Base-by-base conservation (phyloP, 2,797 vertebrate genomes). In the Tapirus indicus region DNA sequence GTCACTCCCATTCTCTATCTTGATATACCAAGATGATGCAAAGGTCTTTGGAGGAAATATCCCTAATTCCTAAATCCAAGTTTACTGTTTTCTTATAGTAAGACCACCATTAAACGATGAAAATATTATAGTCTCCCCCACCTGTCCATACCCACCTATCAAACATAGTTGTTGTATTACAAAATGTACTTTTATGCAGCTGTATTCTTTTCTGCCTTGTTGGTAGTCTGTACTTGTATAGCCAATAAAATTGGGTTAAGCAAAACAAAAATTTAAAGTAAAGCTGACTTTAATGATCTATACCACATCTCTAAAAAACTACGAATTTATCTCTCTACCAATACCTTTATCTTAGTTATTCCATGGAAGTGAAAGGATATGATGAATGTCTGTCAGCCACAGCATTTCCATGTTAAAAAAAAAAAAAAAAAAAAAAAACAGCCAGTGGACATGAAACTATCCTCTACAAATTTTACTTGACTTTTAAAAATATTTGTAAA, bases 221-320 rank as follows among this genome's bases (percentile, higher is more conserved):
- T 95, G 16, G 7, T 16, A 49, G 62, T 77, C 44, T 85, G 13
- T 58, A 75, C 12, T 72, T 69, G 23, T 17, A 60, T 0, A 85
- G 38, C 77, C 44, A 88, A 90, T 64, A 93, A 86, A 80, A 60
- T 7, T 58, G 17, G 21, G 25, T 69, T 94, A 96, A 90, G 14
- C 29, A 41, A 97, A 47, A 62, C 3, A 52, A 89, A 85, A 93
- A 60, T 47, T 92, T 78, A 91, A 92, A 72, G 35, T 60, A 91
- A 96, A 88, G 75, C 5, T 91, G 16, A 96, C 5, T 89, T 83
- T 60, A 88, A 23, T 54, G n/a, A 83, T 23, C 21, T 90, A 17
- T 29, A 12, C 1, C 8, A 84, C 23, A 77, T 14, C 23, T 77
- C 66, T 32, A n/a, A 80, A 58, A 56, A 87, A 23, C 25, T 54